Conservation (phyloP, 1,140 invertebrate species). For the Akabosia matsudoensis region DNA sequence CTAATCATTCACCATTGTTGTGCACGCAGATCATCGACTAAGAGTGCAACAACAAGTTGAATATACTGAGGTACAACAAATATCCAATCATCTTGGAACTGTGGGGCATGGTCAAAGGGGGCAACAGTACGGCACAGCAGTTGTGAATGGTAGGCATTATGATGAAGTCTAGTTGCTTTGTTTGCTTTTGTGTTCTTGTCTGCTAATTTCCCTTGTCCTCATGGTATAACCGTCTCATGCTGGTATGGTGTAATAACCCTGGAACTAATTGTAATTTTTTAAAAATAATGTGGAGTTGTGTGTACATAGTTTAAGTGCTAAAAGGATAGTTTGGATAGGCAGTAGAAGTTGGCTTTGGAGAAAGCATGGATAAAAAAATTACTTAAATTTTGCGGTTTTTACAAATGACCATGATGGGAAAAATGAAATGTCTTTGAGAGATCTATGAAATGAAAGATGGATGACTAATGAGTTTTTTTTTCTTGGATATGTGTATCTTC, state of each 20-base stretch:
- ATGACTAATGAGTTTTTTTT: too few species aligned
- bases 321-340: too few species aligned
- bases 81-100: conserved; percentile 25
- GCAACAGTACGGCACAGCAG: conserved; percentile 22
- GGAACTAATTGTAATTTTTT: too few species aligned
- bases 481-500: not conserved
- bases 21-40: conserved; percentile 23
- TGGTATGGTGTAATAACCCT: not conserved
- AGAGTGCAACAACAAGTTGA: conserved; percentile 23
- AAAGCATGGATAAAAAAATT: too few species aligned
- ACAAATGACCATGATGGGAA: too few species aligned
- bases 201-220: not conserved
- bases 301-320: too few species aligned
- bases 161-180: conserved; percentile 11
- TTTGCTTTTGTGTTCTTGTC: conserved; percentile 2
- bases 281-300: too few species aligned
- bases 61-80: conserved; percentile 19
- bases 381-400: too few species aligned
- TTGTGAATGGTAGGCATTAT: conserved; percentile 25
- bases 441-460: too few species aligned
- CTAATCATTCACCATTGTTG: conserved; percentile 25
- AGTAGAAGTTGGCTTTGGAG: too few species aligned
- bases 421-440: too few species aligned
- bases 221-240: not conserved
- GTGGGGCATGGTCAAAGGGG: conserved; percentile 18